These are phyloP conservation scores for Gulo gulo DNA, from an alignment of 2,113 vertebrate genomes.

Conservation along the genomic window DNA sequence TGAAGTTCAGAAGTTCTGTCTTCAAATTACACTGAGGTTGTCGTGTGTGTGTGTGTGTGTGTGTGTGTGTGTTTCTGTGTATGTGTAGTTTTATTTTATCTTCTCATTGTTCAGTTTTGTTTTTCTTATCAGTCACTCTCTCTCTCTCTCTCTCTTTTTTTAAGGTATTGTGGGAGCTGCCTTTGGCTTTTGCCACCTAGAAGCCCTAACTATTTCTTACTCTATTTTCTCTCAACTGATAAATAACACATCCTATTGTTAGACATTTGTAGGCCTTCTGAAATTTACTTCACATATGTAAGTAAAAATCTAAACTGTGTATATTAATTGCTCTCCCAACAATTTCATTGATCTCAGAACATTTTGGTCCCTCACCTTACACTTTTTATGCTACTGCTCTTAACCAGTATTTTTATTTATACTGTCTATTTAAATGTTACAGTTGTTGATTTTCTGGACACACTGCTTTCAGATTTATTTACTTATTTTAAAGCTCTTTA, in stretches of 20 bases:
- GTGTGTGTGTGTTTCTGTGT: neutral
- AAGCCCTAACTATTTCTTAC: neutral
- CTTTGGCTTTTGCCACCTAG: neutral
- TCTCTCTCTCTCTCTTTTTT: neutral
- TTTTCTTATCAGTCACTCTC: neutral
- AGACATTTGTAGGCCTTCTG: neutral
- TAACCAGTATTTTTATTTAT: neutral
- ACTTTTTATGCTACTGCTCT: neutral
- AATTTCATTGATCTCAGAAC: neutral
- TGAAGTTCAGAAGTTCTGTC: neutral
- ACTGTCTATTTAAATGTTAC: neutral
- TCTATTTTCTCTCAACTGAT: neutral
- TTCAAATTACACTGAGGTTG: neutral
- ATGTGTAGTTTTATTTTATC: neutral
- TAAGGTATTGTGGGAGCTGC: neutral
- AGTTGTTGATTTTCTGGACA: neutral
- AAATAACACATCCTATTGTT: neutral
- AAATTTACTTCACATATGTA: neutral
- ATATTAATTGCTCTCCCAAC: neutral
- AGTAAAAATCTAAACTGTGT: neutral
- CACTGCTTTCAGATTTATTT: neutral
- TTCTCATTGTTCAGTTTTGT: neutral
- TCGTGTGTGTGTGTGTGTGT: neutral
- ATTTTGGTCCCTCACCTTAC: neutral
- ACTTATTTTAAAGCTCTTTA: neutral